phyloP scores from a whole-genome alignment of 2,797 vertebrate genomes.

The Champsocephalus esox region DNA sequence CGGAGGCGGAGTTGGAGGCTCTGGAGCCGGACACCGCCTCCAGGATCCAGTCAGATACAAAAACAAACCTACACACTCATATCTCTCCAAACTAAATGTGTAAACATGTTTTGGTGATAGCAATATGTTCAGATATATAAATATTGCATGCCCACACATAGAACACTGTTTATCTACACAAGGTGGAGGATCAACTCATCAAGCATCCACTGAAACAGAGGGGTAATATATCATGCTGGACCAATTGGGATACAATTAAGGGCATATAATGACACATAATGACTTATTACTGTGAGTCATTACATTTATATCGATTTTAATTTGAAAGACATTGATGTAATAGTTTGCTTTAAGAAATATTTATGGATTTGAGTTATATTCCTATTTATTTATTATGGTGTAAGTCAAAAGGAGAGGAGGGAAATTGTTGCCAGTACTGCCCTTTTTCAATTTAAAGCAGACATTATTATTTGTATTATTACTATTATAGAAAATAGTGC shows the following conservation, averaged over 20 bases:
- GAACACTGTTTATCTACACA: constrained; percentile 23
- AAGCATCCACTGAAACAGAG: constrained; percentile 23
- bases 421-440: neutral
- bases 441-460: constrained; percentile 19
- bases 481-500: constrained; percentile 10
- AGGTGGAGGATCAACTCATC: constrained; percentile 35
- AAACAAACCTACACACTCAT: constrained; percentile 64
- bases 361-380: neutral
- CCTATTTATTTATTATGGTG: neutral
- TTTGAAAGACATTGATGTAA: constrained; percentile 18
- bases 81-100: constrained; percentile 40
- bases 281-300: constrained; percentile 33
- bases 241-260: constrained; percentile 7
- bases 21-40: constrained; percentile 49
- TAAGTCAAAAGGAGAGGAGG: neutral
- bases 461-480: constrained; percentile 8
- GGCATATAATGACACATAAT: constrained; percentile 1
- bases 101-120: constrained; percentile 21
- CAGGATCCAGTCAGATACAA: constrained; percentile 50
- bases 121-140: constrained; percentile 55
- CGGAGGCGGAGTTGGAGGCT: too few species aligned
- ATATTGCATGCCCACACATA: constrained; percentile 54
- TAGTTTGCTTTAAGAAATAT: constrained; percentile 9
- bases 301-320: constrained; percentile 9
- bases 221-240: constrained; percentile 16